phyloP scores from a whole-genome alignment of 2,888 invertebrate genomes.

The Drosophila buzzatii region DNA sequence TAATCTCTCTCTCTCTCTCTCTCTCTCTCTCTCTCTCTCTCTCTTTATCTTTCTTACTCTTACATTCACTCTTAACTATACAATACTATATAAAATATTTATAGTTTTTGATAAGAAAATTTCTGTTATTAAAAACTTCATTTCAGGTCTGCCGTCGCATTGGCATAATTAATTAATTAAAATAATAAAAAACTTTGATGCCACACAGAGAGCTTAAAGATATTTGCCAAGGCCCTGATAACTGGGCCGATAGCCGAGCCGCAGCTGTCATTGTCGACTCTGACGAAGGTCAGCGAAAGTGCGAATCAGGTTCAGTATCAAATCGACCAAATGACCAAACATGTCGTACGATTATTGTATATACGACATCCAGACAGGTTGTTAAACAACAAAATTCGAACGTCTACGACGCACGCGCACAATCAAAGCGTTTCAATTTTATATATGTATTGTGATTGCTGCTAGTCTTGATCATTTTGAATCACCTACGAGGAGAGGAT shows the following conservation, averaged over 20 bases:
- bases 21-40: neutral
- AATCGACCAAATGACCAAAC: slow-evolving; percentile 20
- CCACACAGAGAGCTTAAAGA: slow-evolving; percentile 2
- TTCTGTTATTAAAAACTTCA: neutral
- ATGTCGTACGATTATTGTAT: slow-evolving; percentile 48
- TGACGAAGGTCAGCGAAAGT: slow-evolving; percentile 29
- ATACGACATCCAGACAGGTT: slow-evolving; percentile 30
- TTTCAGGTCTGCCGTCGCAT: neutral
- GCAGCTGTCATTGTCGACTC: slow-evolving; percentile 18
- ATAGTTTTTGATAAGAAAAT: slow-evolving; percentile 13
- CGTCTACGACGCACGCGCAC: slow-evolving; percentile 20
- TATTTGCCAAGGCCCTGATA: slow-evolving; percentile 24
- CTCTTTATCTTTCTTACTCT: neutral
- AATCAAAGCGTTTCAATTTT: neutral
- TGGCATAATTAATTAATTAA: slow-evolving; percentile 34
- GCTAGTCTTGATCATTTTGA: neutral
- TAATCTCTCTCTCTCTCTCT: neutral
- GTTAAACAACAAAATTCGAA: slow-evolving; percentile 44
- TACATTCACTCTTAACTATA: neutral
- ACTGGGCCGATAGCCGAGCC: slow-evolving; percentile 22
- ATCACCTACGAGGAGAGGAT: slow-evolving; percentile 8
- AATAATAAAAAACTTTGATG: slow-evolving; percentile 7
- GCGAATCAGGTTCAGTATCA: slow-evolving; percentile 30
- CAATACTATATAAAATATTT: neutral
- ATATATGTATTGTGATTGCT: neutral